Evolutionary conservation across 2,113 vertebrate genomes (phyloP), one percentile per base, ranked within the genome.

Genomic region (Coryphaenoides rupestris): DNA sequence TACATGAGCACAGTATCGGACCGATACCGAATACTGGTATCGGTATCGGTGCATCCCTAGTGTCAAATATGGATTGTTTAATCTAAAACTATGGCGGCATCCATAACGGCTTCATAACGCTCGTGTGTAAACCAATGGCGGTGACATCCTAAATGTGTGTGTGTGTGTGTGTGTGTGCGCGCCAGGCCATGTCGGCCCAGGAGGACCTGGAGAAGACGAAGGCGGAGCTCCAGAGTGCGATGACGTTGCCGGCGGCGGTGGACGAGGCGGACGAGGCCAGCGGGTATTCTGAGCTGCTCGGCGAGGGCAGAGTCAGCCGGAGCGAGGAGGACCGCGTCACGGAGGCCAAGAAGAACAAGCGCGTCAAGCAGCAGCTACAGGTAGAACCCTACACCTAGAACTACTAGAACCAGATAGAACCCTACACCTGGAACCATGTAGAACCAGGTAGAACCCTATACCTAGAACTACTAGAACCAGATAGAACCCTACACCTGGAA

Each of bases 181-280:
- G 4, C 70, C 86, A 99, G 95, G 96, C 96, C 64, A 87, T 95
- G 83, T 93, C 93, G 19, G 96, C 95, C 53, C 95, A 97, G 83
- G 95, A 97, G 60, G 95, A 98, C 82, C 87, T 98, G 84, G 95
- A 97, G 85, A 98, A 96, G 85, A 95, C 95, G 84, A 98, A 96
- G 91, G 95, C 95, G 81, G 96, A 98, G 80, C 85, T 98, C 69
- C 96, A 97, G 89, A 93, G 76, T 0, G 95, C 95, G 5, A 93
- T 94, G 87, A 92, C 88, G 55, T 85, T 86, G 1, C 87, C 90
- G 0, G 68, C 83, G 21, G 47, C 70, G 19, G 90, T 92, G 0
- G 95, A 98, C 4, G 95, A 98, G 73, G 95, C 96, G 2, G 96
- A 99, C 6, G 96, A 99, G 80, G 95, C 94, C 83, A 94, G 88